phyloP scores from a whole-genome alignment of 2,797 vertebrate genomes.

The Microcaecilia unicolor region DNA sequence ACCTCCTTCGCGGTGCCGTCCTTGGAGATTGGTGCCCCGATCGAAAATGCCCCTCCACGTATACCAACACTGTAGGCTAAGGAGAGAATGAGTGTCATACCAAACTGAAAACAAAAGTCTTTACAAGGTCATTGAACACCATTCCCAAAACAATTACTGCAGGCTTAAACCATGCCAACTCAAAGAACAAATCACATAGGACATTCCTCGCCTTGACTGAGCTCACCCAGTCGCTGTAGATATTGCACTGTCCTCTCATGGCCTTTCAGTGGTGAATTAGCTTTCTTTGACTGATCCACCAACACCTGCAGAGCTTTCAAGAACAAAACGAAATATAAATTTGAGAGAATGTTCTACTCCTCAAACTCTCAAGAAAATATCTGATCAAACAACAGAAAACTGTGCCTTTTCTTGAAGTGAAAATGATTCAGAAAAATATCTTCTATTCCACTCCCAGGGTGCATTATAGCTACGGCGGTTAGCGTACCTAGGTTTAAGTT shows the following conservation, averaged over 20 bases:
- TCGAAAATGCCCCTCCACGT: too few species aligned
- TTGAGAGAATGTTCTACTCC: neutral
- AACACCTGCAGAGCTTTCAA: constrained; percentile 93
- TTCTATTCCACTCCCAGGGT: too few species aligned
- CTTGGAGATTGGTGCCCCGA: too few species aligned
- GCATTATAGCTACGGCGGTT: too few species aligned
- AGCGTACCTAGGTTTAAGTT: too few species aligned
- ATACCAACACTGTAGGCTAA: too few species aligned
- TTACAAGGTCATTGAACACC: too few species aligned
- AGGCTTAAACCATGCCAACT: neutral
- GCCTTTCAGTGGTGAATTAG: constrained; percentile 94
- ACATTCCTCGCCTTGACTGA: neutral
- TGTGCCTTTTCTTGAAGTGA: neutral
- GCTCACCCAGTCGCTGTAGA: constrained; percentile 85
- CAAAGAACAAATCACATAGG: too few species aligned
- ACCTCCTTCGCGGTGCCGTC: too few species aligned
- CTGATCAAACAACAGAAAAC: neutral
- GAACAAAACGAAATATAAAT: neutral
- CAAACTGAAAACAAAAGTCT: neutral
- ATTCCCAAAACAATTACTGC: neutral
- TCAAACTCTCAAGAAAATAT: neutral
- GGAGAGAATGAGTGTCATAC: neutral
- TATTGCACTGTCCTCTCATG: constrained; percentile 96
- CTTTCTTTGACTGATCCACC: constrained; percentile 95
- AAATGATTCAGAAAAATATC: neutral